These are phyloP conservation scores for Trachurus trachurus DNA, from an alignment of 2,797 vertebrate genomes.

Conservation along the genomic window DNA sequence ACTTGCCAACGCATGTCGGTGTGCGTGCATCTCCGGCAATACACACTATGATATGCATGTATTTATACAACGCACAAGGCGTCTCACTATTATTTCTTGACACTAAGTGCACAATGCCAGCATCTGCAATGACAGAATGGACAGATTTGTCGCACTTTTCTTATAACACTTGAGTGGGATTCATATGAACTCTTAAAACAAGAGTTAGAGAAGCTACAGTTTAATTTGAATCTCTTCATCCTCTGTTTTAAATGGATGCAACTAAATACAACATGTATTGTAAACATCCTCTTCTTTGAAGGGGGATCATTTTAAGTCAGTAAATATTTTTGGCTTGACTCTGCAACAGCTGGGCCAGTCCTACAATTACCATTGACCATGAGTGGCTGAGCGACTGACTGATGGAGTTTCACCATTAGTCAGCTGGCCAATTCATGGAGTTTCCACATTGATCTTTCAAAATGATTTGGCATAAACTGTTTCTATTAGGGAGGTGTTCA, in stretches of 20 bases:
- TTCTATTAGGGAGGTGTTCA: too few relatives aligned
- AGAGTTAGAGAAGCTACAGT: neutral
- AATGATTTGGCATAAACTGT: too few relatives aligned
- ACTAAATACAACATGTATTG: too few relatives aligned
- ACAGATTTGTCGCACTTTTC: constrained; percentile 32
- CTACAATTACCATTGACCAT: too few relatives aligned
- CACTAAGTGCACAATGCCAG: constrained; percentile 30
- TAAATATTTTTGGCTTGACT: neutral
- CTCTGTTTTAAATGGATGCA: constrained; percentile 5
- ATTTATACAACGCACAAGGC: constrained; percentile 15
- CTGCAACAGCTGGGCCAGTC: too few relatives aligned
- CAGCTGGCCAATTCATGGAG: too few relatives aligned
- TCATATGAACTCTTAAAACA: constrained; percentile 13
- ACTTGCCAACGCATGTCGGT: constrained; percentile 50
- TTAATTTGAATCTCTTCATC: constrained; percentile 23
- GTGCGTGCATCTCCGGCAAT: constrained; percentile 10
- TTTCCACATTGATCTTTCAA: too few relatives aligned
- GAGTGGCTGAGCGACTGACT: too few relatives aligned
- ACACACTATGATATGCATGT: neutral
- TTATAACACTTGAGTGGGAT: constrained; percentile 3
- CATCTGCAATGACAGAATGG: constrained; percentile 26
- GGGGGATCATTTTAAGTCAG: neutral
- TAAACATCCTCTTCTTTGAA: neutral
- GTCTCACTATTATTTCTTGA: constrained; percentile 25
- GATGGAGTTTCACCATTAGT: too few relatives aligned